Evolutionary conservation across 2,797 vertebrate genomes (phyloP), one percentile per base, ranked within the genome.

Genomic region (Halcyon chelicuti): DNA sequence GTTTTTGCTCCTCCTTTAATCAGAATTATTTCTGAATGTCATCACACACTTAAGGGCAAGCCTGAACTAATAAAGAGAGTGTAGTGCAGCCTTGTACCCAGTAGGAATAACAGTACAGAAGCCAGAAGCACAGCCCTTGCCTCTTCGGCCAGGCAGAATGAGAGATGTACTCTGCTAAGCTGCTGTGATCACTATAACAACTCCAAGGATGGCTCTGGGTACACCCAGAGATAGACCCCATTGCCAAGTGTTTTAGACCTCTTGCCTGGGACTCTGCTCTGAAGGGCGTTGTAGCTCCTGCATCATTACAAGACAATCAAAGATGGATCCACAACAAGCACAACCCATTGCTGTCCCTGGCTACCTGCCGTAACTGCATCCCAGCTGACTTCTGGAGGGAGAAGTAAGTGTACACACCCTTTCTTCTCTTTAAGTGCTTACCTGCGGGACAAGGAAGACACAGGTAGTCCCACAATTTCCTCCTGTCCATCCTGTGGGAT

Each of bases 101-200:
- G 13, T 12, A 54, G 42, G 35, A 85, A 47, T 7, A 26, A 54
- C 18, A 10, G 8, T 33, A 16, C 1, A 0, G 29, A 81, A 81
- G 33, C 5, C 39, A 73, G 35, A 12, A 81, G 9, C 39, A 31
- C 0, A 0, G 16, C 4, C 7, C 40, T 42, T 22, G 11, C 21
- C n/a, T 44, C 44, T 75, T 15, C 65, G 73, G 23, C 35, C 71
- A 54, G 31, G 26, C 7, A 81, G 51, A 66, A 20, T 1, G 16
- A 40, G 54, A 25, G 7, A 51, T 10, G 8, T 70, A 19, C 31
- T 66, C 19, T 10, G 14, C 7, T 49, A 29, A 82, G 14, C 4
- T 49, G 16, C 25, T 74, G 8, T 5, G 6, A 35, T 9, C 37
- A 28, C 54, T 60, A 11, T 12, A 12, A 25, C 16, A 46, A 1